Conservation (phyloP, 2,797 vertebrate species). For the Urosaurus nigricauda region DNA sequence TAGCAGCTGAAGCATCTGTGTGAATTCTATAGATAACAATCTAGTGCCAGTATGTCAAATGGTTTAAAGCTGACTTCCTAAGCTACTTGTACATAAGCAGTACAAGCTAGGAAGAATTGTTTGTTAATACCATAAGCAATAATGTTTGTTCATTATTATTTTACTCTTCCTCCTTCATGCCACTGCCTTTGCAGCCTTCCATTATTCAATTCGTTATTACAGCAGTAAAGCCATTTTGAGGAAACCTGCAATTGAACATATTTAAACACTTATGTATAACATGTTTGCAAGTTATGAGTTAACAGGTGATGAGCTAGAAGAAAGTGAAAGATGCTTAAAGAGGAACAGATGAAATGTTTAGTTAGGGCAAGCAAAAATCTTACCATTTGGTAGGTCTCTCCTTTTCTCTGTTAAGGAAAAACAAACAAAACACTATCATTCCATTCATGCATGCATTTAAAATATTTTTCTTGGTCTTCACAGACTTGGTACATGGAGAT, state of each 20-base stretch:
- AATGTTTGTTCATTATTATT: not conserved
- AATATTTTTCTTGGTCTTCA: not conserved
- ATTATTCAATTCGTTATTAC: not conserved
- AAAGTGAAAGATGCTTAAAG: slow-evolving; percentile 4
- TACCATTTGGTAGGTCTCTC: slow-evolving; percentile 91
- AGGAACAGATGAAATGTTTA: not conserved
- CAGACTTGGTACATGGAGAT: not conserved
- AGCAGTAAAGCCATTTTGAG: too few relatives aligned
- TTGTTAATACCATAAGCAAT: not conserved
- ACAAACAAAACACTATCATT: slow-evolving; percentile 51
- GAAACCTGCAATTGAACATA: not conserved
- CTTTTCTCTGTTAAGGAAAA: slow-evolving; percentile 88
- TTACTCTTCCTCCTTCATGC: not conserved
- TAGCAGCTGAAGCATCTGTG: not conserved
- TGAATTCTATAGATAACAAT: slow-evolving; percentile 10
- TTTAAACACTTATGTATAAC: not conserved
- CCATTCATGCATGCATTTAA: slow-evolving; percentile 47
- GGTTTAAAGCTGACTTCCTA: not conserved
- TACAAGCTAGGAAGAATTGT: not conserved
- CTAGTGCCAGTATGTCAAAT: slow-evolving; percentile 8
- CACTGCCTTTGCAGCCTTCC: not conserved
- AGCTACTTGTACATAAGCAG: not conserved
- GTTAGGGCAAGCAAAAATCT: slow-evolving; percentile 67
- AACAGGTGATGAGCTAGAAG: not conserved
- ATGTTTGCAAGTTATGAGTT: not conserved